phyloP scores from a whole-genome alignment of 2,113 vertebrate species.

The Romanogobio albipinnatus region DNA sequence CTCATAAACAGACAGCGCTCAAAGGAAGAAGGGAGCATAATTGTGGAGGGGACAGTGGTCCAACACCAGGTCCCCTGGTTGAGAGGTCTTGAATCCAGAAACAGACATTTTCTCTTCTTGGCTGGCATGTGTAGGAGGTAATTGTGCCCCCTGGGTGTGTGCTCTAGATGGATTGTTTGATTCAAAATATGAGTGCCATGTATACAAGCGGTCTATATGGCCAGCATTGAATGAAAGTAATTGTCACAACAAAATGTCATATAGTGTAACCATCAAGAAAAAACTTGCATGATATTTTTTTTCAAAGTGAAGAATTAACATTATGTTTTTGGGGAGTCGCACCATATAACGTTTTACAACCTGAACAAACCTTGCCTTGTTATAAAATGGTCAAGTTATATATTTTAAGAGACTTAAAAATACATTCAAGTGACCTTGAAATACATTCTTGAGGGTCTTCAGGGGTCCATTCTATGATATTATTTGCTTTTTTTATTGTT shows the following conservation, averaged over 20 bases:
- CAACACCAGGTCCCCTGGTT: constrained; percentile 59
- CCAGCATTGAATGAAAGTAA: background rate
- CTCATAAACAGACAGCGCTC: constrained; percentile 52
- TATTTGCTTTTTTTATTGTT: too few relatives aligned
- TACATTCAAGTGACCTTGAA: too few relatives aligned
- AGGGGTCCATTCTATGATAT: too few relatives aligned
- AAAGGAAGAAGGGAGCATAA: constrained; percentile 59
- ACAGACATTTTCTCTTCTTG: constrained; percentile 73
- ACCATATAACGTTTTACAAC: too few relatives aligned
- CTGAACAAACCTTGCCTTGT: too few relatives aligned
- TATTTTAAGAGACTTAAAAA: too few relatives aligned
- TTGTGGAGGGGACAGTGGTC: constrained; percentile 65
- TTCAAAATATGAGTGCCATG: constrained; percentile 51
- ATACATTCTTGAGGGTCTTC: too few relatives aligned
- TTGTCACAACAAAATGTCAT: background rate
- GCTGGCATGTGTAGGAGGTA: constrained; percentile 72
- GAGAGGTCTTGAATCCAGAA: constrained; percentile 70
- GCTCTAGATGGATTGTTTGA: constrained; percentile 64
- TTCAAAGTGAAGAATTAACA: background rate
- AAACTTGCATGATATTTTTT: background rate
- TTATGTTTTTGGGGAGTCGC: too few relatives aligned
- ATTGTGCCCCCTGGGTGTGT: constrained; percentile 73
- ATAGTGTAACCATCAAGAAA: background rate
- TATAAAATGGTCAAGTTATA: too few relatives aligned
- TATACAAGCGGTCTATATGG: constrained; percentile 15